A percentile compares a stretch with the other conserved stretches of the same genome.
phyloP scores from a whole-genome alignment of 2,888 invertebrate genomes.

The Diadromus collaris region DNA sequence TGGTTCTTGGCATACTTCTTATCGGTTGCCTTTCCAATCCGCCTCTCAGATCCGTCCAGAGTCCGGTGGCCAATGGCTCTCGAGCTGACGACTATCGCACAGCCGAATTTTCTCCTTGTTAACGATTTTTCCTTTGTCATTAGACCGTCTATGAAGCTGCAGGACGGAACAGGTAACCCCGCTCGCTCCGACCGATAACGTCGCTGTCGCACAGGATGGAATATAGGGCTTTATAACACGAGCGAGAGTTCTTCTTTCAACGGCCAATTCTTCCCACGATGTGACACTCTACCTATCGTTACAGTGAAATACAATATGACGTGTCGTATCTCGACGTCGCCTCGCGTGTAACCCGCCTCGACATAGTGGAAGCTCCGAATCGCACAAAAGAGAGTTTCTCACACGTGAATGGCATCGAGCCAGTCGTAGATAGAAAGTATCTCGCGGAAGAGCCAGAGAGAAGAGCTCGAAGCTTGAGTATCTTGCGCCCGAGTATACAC shows the following conservation, averaged over 20 bases:
- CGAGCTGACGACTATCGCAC: not conserved
- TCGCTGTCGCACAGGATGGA: no score
- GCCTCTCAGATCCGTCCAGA: not conserved
- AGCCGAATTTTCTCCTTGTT: conserved; percentile 17
- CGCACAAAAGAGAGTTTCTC: conserved; percentile 41
- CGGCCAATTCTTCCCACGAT: conserved; percentile 34
- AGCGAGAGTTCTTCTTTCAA: conserved; percentile 4
- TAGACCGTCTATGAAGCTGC: not conserved
- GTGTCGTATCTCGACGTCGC: conserved; percentile 13
- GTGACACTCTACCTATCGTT: not conserved
- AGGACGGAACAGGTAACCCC: not conserved
- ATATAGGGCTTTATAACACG: conserved; percentile 8
- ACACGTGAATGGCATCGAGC: conserved; percentile 10
- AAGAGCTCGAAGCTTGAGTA: not conserved
- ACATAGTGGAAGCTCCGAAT: conserved; percentile 37
- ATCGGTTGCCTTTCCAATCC: not conserved
- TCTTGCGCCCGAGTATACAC: not conserved
- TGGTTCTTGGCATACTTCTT: conserved; percentile 1
- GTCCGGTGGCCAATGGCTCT: not conserved
- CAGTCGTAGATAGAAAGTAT: conserved; percentile 31
- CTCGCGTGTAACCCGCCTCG: not conserved
- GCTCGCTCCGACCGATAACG: conserved; percentile 7
- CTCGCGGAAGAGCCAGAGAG: not conserved
- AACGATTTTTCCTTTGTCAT: conserved; percentile 35
- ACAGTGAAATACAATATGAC: conserved; percentile 34